Evolutionary conservation across 1,140 invertebrate species (phyloP).

Genomic region (Wiebesia pumilae): DNA sequence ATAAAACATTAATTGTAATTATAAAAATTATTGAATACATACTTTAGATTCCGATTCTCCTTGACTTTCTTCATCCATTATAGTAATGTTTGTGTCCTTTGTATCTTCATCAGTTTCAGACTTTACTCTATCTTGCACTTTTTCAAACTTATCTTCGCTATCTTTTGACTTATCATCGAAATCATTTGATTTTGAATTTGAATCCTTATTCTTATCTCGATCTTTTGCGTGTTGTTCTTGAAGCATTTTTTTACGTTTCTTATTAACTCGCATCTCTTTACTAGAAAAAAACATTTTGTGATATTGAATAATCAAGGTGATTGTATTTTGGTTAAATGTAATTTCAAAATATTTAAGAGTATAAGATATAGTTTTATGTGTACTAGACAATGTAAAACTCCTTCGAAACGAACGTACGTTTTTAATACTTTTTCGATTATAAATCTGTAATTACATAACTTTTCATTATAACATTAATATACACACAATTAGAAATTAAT

Average conservation of each 20-base stretch:
- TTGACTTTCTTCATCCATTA: slow-evolving; percentile 67
- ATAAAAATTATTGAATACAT: slow-evolving; percentile 41
- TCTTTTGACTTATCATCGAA: slow-evolving; percentile 51
- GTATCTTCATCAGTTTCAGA: slow-evolving; percentile 71
- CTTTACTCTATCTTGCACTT: slow-evolving; percentile 61
- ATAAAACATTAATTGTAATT: slow-evolving; percentile 29
- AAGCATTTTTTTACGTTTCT: slow-evolving; percentile 70
- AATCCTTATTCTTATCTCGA: slow-evolving; percentile 49
- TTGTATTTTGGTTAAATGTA: too few relatives aligned
- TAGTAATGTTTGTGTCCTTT: slow-evolving; percentile 64
- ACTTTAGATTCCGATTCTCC: slow-evolving; percentile 68
- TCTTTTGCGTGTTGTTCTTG: slow-evolving; percentile 63
- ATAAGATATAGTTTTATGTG: too few relatives aligned
- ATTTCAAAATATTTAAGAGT: too few relatives aligned
- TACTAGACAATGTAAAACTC: too few relatives aligned
- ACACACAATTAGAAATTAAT: too few relatives aligned
- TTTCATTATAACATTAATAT: too few relatives aligned
- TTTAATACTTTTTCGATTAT: too few relatives aligned
- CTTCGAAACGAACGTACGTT: too few relatives aligned
- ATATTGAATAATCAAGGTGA: background rate
- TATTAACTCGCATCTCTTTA: slow-evolving; percentile 68
- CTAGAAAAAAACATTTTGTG: slow-evolving; percentile 45
- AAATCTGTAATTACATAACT: too few relatives aligned
- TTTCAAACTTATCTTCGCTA: slow-evolving; percentile 64
- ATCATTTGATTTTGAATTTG: slow-evolving; percentile 37